Evolutionary conservation across 2,888 invertebrate species (phyloP), one percentile per base, ranked within the genome.

Genomic region (Diadromus collaris): DNA sequence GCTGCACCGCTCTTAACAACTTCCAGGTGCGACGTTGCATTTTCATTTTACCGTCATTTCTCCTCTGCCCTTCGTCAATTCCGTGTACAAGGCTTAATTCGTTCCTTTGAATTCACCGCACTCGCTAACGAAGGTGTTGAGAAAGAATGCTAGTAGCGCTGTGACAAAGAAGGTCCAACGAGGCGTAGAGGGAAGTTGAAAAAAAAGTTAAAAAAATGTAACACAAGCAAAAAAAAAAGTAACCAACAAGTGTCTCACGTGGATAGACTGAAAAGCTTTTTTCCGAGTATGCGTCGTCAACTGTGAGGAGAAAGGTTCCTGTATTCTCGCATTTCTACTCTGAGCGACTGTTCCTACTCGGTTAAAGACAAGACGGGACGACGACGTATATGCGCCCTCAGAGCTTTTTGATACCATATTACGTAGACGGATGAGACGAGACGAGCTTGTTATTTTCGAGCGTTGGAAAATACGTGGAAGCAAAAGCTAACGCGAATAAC

Each of bases 371-470:
- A 7, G 29, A 56, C 9, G 32, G n/a, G 10, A 16, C 7, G 16
- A 29, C n/a, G 16, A 56, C n/a, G 32, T 56, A 29, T 56, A n/a
- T 56, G 56, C n/a, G 13, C 56, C n/a, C n/a, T n/a, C 32, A 16
- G n/a, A 1, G 6, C n/a, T 56, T 56, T 27, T 56, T 32, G 16
- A 32, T 27, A 32, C 27, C 16, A 24, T 32, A 32, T 32, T 56
- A 27, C 16, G 29, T 7, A 32, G n/a, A 29, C n/a, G n/a, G 7
- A 32, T 24, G 56, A 29, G n/a, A 56, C 56, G 5, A 16, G 2
- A 2, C 3, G 16, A 29, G 32, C 56, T 56, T 56, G 32, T 56
- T 56, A 56, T 56, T 32, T 32, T n/a, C 56, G 27, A 27, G 27
- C 56, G 27, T 27, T n/a, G 29, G 56, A n/a, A 32, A 56, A 56